These are phyloP conservation scores for Arremon brunneinucha DNA, from an alignment of 2,797 vertebrate genomes.

Conservation along the genomic window DNA sequence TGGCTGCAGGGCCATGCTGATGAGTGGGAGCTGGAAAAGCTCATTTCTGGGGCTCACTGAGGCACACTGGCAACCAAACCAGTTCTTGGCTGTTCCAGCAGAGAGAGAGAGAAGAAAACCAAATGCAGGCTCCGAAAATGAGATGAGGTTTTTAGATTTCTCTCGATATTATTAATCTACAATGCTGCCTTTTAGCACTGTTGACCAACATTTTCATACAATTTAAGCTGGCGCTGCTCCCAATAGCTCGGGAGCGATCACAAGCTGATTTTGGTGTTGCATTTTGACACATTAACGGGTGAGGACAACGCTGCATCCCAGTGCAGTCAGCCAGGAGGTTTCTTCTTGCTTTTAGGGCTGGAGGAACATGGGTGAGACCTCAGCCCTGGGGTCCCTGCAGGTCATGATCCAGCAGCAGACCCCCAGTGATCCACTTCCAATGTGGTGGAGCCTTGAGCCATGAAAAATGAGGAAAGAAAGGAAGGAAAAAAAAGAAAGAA, in stretches of 20 bases:
- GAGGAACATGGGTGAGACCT: not conserved
- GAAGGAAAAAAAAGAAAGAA: not conserved
- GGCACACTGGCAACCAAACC: not conserved
- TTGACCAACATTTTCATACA: not conserved
- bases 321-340: not conserved
- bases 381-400: not conserved
- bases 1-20: not conserved
- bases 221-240: not conserved
- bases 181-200: not conserved
- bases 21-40: not conserved
- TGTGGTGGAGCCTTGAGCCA: not conserved
- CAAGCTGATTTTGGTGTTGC: not conserved
- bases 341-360: not conserved
- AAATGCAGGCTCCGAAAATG: not conserved
- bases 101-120: not conserved
- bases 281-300: conserved; percentile 1
- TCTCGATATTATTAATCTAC: not conserved
- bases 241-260: rapidly evolving
- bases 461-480: not conserved
- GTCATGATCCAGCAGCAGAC: not conserved
- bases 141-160: not conserved
- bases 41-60: not conserved
- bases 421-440: not conserved
- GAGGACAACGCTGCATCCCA: not conserved
- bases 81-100: conserved; percentile 22